phyloP scores from a whole-genome alignment of 1,140 invertebrate genomes.

The Procambarus virginalis region DNA sequence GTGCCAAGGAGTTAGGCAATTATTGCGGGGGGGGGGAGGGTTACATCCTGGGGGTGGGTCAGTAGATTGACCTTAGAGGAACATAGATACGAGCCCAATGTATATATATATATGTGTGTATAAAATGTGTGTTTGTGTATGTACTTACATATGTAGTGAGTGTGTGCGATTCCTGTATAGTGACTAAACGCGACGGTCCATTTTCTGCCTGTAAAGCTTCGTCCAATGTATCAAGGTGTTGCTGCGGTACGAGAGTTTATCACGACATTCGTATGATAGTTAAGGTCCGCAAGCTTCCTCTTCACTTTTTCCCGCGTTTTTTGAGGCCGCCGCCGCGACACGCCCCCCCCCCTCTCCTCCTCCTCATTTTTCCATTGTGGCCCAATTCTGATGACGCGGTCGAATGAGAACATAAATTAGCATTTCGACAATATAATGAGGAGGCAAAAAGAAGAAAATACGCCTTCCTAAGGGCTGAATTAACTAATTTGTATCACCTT shows the following conservation, averaged over 20 bases:
- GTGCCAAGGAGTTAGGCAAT: too few relatives aligned
- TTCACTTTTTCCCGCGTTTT: neutral
- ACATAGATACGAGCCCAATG: neutral
- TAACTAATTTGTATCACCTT: conserved; percentile 68
- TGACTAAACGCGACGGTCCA: neutral
- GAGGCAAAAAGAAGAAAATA: conserved; percentile 67
- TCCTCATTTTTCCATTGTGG: conserved; percentile 50
- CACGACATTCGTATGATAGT: neutral
- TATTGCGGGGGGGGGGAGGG: too few relatives aligned
- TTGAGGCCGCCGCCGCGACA: neutral
- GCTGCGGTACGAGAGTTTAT: neutral
- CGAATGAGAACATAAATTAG: conserved; percentile 67
- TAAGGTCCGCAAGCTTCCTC: neutral
- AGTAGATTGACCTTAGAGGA: too few relatives aligned
- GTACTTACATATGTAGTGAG: too few relatives aligned
- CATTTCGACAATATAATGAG: conserved; percentile 68
- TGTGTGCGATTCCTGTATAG: neutral
- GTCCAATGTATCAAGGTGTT: neutral
- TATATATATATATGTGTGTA: neutral
- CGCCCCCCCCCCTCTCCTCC: neutral
- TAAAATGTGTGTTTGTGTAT: too few relatives aligned
- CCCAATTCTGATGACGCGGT: conserved; percentile 59
- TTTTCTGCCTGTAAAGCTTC: neutral
- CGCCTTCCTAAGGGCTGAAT: conserved; percentile 65
- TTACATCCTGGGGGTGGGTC: too few relatives aligned